Conservation (phyloP, 2,113 vertebrate genomes). For the Gymnobelideus leadbeateri region DNA sequence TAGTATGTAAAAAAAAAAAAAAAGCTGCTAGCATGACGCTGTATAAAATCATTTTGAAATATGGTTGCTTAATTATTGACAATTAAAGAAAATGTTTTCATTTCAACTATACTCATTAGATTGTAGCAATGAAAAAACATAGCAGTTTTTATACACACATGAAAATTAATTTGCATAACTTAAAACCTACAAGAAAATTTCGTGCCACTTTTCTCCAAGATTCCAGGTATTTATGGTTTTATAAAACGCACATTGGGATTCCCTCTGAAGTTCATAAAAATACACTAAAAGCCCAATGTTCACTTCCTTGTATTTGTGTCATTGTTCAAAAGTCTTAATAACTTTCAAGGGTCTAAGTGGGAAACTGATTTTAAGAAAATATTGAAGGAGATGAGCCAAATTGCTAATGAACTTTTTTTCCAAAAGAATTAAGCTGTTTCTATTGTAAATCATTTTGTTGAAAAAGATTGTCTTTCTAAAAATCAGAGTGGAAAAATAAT, state of each 20-base stretch:
- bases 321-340: constrained; percentile 38
- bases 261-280: not conserved
- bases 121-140: constrained; percentile 16
- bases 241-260: not conserved
- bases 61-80: constrained; percentile 35
- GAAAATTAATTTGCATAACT: constrained; percentile 1
- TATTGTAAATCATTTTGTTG: constrained; percentile 13
- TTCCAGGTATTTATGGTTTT: constrained; percentile 3
- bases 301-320: constrained; percentile 21
- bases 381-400: not conserved
- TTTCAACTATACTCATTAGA: constrained; percentile 32
- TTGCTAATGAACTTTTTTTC: not conserved
- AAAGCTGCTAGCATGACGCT: not conserved
- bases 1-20: constrained; percentile 7
- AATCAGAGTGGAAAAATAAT: constrained; percentile 14
- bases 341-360: not conserved
- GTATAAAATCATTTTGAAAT: constrained; percentile 27
- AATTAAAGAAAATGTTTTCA: constrained; percentile 17
- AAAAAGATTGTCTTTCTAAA: not conserved
- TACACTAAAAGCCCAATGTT: not conserved
- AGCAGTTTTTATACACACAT: constrained; percentile 11
- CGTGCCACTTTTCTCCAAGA: not conserved
- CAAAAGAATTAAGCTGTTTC: not conserved
- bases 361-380: not conserved
- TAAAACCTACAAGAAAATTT: constrained; percentile 42